Evolutionary conservation across 1,140 invertebrate species (phyloP), one percentile per base, ranked within the genome.

Genomic region (Diabrotica virgifera): DNA sequence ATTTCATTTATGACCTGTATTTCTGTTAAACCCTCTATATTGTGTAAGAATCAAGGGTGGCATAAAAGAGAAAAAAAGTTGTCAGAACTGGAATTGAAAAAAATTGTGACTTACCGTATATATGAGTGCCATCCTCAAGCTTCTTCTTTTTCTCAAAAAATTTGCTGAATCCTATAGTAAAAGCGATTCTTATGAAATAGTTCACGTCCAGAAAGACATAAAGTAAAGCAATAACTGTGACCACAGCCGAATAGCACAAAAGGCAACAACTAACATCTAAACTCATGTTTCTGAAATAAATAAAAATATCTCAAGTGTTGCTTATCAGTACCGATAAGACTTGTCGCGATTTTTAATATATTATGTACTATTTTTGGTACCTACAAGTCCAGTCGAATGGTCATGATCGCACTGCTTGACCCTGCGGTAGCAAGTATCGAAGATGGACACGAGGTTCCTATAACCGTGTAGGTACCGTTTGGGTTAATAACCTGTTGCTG

Each of bases 181-280:
- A 84, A 5, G 82, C 76, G 50, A 87, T 82, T 63, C 90, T 82
- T 36, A 91, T 69, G 69, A 91, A 92, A 72, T 92, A 92, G 77
- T 91, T 89, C 0, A 92, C 87, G 78, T 93, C 90, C 76, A 88
- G 89, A 40, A 89, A 82, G 11, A 90, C 78, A 71, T 91, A 92
- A 8, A 89, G 77, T n/a, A 91, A 78, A 6, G 85, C 79, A 7
- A 74, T 46, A 12, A 67, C 40, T 8, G 71, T 72, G 6, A 65
- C 35, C 36, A 72, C 8, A 35, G 66, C 36, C 10, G 70, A 56
- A 46, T 67, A 66, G 54, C 12, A 68, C 13, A 69, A 10, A n/a
- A 66, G n/a, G 38, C 64, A 51, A 56, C n/a, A 52, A 52, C 24
- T 55, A 24, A 11, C 24, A 9, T 14, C 53, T 13, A 55, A 6